These are phyloP conservation scores for Holothuria glaberrima DNA, from an alignment of 35 echinoderm and acorn worm genomes.

Conservation along the genomic window DNA sequence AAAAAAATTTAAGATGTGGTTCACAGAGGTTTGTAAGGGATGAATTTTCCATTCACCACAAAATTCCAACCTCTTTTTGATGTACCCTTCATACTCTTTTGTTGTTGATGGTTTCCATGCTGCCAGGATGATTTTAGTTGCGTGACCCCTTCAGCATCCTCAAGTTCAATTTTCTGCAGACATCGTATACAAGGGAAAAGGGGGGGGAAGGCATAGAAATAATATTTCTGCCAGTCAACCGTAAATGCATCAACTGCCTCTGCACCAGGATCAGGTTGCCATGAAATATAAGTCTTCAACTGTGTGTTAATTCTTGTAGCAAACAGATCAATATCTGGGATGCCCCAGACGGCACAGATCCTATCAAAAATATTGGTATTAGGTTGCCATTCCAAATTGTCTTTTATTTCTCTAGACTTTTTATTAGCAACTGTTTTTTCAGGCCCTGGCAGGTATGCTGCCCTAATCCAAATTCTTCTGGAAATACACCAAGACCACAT, in stretches of 20 bases:
- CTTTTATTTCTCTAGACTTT: constrained; percentile 17
- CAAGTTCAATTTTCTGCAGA: constrained; percentile 39
- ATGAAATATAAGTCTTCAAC: constrained; percentile 64
- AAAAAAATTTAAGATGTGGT: constrained; percentile 36
- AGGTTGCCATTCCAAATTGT: constrained; percentile 30
- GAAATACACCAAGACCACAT: constrained; percentile 41
- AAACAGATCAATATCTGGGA: constrained; percentile 38
- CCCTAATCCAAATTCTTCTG: constrained; percentile 10
- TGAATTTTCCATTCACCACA: constrained; percentile 55
- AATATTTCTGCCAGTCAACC: constrained; percentile 34
- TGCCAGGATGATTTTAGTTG: constrained; percentile 55
- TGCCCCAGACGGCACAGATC: constrained; percentile 57
- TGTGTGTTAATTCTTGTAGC: constrained; percentile 60
- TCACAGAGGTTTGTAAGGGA: constrained; percentile 42
- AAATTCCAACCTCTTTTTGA: constrained; percentile 57
- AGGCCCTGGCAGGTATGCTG: constrained; percentile 17
- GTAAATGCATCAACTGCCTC: constrained; percentile 69
- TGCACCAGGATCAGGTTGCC: constrained; percentile 72
- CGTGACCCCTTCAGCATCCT: constrained; percentile 66
- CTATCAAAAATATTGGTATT: constrained; percentile 57
- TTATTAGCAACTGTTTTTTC: constrained; percentile 4
- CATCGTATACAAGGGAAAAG: background rate
- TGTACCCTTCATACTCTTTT: constrained; percentile 48
- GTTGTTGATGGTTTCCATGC: constrained; percentile 32
- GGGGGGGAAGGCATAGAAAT: constrained; percentile 70